Percentiles rank a stretch among this genome's conserved stretches.
phyloP scores from a whole-genome alignment of 2,797 vertebrate genomes.

The Ctenochaetus hawaiiensis region DNA sequence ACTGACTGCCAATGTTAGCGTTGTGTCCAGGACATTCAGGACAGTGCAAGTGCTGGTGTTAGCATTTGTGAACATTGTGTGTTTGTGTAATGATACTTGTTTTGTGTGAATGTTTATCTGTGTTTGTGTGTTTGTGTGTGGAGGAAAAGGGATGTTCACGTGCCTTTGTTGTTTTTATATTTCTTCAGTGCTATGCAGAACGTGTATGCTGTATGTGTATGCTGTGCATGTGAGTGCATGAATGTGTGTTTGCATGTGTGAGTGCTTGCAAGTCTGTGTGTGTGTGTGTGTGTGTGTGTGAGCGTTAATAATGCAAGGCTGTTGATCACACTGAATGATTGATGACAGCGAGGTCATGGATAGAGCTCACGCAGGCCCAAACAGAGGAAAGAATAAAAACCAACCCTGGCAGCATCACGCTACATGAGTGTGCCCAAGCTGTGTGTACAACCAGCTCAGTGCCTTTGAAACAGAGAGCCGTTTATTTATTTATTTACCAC shows the following conservation, averaged over 20 bases:
- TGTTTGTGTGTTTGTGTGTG: constrained; percentile 9
- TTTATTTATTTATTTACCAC: constrained; percentile 23
- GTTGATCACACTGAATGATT: constrained; percentile 83
- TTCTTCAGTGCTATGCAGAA: neutral
- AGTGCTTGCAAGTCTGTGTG: neutral
- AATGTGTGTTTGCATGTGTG: neutral
- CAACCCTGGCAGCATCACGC: constrained; percentile 38
- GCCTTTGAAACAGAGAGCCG: constrained; percentile 1
- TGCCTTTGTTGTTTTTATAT: neutral
- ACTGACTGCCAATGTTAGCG: constrained; percentile 54
- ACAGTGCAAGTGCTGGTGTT: constrained; percentile 53
- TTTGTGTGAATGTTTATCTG: neutral
- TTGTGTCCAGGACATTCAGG: constrained; percentile 45
- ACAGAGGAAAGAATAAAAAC: constrained; percentile 31
- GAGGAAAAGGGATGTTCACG: neutral
- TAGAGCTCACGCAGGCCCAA: constrained; percentile 46
- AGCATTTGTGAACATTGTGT: constrained; percentile 44
- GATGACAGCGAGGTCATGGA: constrained; percentile 76
- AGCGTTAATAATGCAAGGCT: constrained; percentile 72
- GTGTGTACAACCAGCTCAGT: constrained; percentile 14
- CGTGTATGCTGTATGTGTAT: too few species aligned
- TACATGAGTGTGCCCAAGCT: constrained; percentile 28
- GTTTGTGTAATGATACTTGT: neutral
- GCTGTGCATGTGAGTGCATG: neutral
- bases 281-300: constrained; percentile 3